These are phyloP conservation scores for Meriones psammophilus DNA, from an alignment of 2,797 vertebrate species.

Conservation along the genomic window DNA sequence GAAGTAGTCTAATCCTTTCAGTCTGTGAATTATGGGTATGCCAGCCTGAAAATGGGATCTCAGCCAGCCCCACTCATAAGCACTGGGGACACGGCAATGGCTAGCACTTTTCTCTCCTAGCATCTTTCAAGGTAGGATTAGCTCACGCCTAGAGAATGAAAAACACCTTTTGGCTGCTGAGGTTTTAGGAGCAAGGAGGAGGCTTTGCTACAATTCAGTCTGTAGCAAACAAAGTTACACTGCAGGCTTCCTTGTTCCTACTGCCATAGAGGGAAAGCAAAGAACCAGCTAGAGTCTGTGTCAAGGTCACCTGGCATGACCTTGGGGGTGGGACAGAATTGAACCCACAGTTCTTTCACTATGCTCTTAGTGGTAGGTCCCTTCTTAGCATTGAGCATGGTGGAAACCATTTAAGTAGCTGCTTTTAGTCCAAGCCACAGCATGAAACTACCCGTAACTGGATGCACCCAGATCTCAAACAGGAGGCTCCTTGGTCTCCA, in stretches of 20 bases:
- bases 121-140: background rate
- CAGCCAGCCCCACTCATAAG: no score
- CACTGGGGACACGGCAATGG: background rate
- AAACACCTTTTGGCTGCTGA: no score
- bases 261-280: background rate
- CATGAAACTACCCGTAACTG: background rate
- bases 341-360: background rate
- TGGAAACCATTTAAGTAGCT: background rate
- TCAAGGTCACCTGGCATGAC: background rate
- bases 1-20: background rate
- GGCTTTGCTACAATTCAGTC: background rate
- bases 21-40: no score
- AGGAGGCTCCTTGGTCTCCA: no score
- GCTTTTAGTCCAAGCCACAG: background rate
- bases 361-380: background rate
- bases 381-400: background rate
- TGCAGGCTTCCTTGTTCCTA: no score
- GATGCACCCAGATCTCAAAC: background rate
- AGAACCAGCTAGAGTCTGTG: fast-evolving
- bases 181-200: background rate
- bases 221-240: background rate
- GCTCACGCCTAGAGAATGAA: no score
- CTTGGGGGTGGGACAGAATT: background rate
- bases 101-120: background rate
- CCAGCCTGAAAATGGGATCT: no score